These are phyloP conservation scores for Parapsyche elsis DNA, from an alignment of 1,140 invertebrate species.

Conservation along the genomic window DNA sequence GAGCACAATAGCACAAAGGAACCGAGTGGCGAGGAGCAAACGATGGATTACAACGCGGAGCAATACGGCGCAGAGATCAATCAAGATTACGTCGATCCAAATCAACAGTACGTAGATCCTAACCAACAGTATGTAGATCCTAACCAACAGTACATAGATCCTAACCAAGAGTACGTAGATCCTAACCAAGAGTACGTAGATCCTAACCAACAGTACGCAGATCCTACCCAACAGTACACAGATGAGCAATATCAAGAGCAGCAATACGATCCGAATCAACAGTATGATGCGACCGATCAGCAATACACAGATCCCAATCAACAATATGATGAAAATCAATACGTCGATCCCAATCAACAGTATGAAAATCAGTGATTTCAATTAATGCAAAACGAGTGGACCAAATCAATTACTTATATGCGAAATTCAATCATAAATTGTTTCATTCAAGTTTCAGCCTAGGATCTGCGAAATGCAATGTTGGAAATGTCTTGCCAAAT, in stretches of 20 bases:
- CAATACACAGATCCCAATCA: slow-evolving; percentile 46
- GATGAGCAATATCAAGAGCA: slow-evolving; percentile 38
- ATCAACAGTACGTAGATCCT: slow-evolving; percentile 48
- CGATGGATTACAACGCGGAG: slow-evolving; percentile 28
- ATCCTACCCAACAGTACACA: slow-evolving; percentile 51
- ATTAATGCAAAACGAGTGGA: no score
- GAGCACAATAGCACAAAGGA: slow-evolving; percentile 32
- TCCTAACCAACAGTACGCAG: slow-evolving; percentile 45
- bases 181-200: no score
- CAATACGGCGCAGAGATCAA: slow-evolving; percentile 44
- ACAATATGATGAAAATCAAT: slow-evolving; percentile 11
- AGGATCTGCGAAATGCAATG: no score
- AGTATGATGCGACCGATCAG: slow-evolving; percentile 47
- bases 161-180: slow-evolving; percentile 48
- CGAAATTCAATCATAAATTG: no score
- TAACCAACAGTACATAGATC: slow-evolving; percentile 48
- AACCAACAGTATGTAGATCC: slow-evolving; percentile 50
- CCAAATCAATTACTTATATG: no score
- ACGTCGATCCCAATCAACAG: slow-evolving; percentile 17
- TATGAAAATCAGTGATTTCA: neutral
- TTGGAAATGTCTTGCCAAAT: no score
- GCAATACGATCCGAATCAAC: slow-evolving; percentile 33
- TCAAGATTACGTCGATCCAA: slow-evolving; percentile 43
- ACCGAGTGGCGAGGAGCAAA: neutral
- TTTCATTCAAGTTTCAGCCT: no score